These are phyloP conservation scores for Seladonia tumulorum DNA, from an alignment of 2,888 invertebrate species.

Conservation along the genomic window DNA sequence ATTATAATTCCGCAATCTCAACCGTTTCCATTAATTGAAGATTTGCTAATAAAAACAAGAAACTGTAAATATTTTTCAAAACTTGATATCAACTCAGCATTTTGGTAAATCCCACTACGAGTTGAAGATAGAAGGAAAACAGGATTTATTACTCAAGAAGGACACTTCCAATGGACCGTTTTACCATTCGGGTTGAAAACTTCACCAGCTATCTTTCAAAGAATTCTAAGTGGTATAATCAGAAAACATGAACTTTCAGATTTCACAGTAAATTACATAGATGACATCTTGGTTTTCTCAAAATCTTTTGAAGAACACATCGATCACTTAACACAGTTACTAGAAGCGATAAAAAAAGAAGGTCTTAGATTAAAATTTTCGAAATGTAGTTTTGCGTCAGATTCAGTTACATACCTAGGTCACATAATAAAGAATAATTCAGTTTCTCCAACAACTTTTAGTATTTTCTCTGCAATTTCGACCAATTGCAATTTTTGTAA, in stretches of 20 bases:
- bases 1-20: no score
- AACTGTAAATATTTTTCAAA: no score
- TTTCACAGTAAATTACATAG: conserved; percentile 48
- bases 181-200: neutral
- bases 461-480: no score
- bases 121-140: conserved; percentile 45
- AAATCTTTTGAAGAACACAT: conserved; percentile 64
- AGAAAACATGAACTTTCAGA: conserved; percentile 9
- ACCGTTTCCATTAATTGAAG: no score
- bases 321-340: neutral
- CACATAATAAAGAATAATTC: no score
- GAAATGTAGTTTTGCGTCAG: no score
- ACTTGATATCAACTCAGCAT: conserved; percentile 60
- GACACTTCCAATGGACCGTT: neutral
- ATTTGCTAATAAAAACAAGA: no score
- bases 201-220: conserved; percentile 30
- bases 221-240: conserved; percentile 8
- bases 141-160: no score
- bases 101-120: conserved; percentile 65
- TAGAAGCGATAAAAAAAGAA: neutral
- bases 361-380: no score
- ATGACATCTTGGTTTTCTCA: conserved; percentile 56
- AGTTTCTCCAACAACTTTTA: no score
- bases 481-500: no score
- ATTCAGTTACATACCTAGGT: no score